Conservation (phyloP, 2,797 vertebrate genomes). For the Gorsachius magnificus region DNA sequence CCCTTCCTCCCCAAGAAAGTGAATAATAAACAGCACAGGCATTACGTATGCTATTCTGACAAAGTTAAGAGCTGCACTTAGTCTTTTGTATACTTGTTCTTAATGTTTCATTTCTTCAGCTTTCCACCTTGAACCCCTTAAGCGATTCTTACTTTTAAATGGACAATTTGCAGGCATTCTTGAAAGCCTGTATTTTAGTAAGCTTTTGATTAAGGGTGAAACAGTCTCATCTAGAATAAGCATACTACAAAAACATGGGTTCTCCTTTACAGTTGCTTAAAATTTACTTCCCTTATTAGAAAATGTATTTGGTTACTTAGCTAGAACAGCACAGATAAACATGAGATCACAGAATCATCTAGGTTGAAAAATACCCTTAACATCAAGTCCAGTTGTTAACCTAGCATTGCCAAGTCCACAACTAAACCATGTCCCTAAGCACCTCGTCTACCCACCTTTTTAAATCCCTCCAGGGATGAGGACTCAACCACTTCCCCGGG, state of each 20-base stretch:
- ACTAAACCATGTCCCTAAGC: not conserved
- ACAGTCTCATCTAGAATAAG: not conserved
- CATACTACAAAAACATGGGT: not conserved
- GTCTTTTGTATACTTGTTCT: not conserved
- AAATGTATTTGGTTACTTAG: not conserved
- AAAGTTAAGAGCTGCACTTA: not conserved
- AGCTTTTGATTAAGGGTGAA: not conserved
- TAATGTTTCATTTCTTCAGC: not conserved
- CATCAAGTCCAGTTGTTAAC: too few species aligned
- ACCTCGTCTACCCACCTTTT: not conserved
- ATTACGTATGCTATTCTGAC: not conserved
- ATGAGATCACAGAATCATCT: not conserved
- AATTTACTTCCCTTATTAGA: not conserved
- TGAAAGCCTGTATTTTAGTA: not conserved
- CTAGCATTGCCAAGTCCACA: not conserved
- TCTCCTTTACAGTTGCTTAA: not conserved
- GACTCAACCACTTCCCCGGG: not conserved
- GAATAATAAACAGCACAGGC: not conserved
- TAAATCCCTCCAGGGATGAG: not conserved
- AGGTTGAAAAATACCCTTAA: not conserved
- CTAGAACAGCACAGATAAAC: not conserved
- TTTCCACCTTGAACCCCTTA: not conserved
- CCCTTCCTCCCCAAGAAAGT: not conserved
- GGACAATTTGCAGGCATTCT: not conserved
- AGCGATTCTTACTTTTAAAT: not conserved